These are phyloP conservation scores for Anguilla anguilla DNA, from an alignment of 2,797 vertebrate genomes.

Conservation along the genomic window DNA sequence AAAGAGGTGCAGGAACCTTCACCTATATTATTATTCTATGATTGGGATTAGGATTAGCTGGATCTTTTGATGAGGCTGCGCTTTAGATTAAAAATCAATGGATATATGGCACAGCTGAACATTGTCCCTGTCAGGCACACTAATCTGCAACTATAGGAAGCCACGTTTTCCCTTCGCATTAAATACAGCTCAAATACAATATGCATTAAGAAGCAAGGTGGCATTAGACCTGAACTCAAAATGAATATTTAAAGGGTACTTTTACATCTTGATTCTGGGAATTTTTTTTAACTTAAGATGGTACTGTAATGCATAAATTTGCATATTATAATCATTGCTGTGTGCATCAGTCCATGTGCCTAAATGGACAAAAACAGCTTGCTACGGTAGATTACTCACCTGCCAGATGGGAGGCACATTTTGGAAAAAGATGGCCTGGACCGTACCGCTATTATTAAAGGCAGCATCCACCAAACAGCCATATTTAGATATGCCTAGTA, in stretches of 20 bases:
- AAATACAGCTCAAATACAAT: neutral
- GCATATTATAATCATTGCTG: conserved; percentile 18
- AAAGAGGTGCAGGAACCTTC: neutral
- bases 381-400: neutral
- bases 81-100: conserved; percentile 25
- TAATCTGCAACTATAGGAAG: conserved; percentile 21
- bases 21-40: conserved; percentile 5
- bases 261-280: conserved; percentile 12
- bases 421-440: conserved; percentile 18
- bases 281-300: conserved; percentile 19
- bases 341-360: conserved; percentile 1
- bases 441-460: conserved; percentile 12
- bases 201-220: neutral
- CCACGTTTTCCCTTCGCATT: neutral
- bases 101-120: neutral
- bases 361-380: conserved; percentile 5
- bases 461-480: neutral
- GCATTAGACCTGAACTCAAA: neutral
- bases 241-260: neutral
- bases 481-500: neutral
- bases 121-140: neutral
- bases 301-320: conserved; percentile 17
- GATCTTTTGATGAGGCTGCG: conserved; percentile 15
- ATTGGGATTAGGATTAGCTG: conserved; percentile 30
- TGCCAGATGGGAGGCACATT: neutral